Percentiles rank a stretch among this genome's conserved stretches.
phyloP scores from a whole-genome alignment of 2,888 invertebrate genomes.

The Patella caerulea region DNA sequence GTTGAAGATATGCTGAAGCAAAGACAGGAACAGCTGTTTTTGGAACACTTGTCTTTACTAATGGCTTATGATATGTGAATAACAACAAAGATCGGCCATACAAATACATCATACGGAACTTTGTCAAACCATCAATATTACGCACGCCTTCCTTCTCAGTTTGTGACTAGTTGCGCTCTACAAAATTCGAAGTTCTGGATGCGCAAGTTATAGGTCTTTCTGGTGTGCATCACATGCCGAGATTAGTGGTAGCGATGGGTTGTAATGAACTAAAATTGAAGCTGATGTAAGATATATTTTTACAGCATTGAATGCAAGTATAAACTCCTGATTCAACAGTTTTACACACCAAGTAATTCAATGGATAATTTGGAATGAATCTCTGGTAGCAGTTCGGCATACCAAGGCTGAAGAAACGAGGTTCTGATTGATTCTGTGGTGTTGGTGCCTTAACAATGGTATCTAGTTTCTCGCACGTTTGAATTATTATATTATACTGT shows the following conservation, averaged over 20 bases:
- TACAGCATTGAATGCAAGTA: constrained; percentile 15
- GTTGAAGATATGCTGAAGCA: constrained; percentile 13
- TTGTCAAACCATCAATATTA: constrained; percentile 24
- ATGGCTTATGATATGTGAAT: constrained; percentile 39
- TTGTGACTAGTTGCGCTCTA: constrained; percentile 58
- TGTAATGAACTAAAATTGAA: constrained; percentile 19
- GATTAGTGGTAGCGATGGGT: constrained; percentile 8
- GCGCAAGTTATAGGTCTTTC: constrained; percentile 27
- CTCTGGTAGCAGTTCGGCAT: no score
- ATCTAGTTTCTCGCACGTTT: no score
- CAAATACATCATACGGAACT: constrained; percentile 34
- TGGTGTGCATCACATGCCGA: constrained; percentile 21
- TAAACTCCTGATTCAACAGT: background rate
- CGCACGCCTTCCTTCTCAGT: constrained; percentile 68
- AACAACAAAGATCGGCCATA: constrained; percentile 47
- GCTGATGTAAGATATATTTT: no score
- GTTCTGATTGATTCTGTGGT: no score
- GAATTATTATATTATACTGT: no score
- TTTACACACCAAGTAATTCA: constrained; percentile 13
- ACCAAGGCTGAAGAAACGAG: no score
- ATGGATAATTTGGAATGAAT: background rate
- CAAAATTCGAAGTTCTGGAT: constrained; percentile 34
- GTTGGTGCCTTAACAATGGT: no score
- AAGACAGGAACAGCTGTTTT: constrained; percentile 10
- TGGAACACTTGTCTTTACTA: background rate